Evolutionary conservation across 2,888 invertebrate genomes (phyloP).

Genomic region (Notodromas monacha): DNA sequence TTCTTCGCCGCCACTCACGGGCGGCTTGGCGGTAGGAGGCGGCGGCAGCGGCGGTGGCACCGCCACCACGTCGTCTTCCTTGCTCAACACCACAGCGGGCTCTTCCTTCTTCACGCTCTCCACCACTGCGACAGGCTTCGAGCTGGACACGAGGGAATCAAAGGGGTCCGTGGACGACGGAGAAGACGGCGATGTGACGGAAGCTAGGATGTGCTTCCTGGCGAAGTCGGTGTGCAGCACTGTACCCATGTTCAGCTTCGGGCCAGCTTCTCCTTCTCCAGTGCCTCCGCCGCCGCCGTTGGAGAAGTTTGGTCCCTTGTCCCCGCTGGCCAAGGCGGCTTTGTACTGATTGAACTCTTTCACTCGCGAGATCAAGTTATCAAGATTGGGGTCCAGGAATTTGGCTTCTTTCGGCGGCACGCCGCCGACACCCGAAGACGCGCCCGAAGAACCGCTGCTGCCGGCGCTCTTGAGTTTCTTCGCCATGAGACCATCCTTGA

Average conservation of each 20-base stretch:
- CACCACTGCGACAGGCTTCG: constrained; percentile 16
- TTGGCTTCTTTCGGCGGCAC: too few relatives aligned
- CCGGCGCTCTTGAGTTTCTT: too few relatives aligned
- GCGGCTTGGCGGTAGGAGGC: constrained; percentile 9
- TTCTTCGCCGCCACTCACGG: too few relatives aligned
- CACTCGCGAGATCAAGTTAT: constrained; percentile 7
- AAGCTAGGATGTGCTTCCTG: constrained; percentile 15
- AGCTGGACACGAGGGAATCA: constrained; percentile 5
- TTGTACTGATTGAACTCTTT: constrained; percentile 6
- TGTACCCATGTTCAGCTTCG: constrained; percentile 49
- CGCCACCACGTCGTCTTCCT: constrained; percentile 11
- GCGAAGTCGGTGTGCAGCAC: constrained; percentile 36
- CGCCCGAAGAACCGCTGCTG: too few relatives aligned
- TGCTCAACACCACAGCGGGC: constrained; percentile 11
- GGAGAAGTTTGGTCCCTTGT: too few relatives aligned
- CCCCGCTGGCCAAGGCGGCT: neutral
- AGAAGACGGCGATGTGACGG: neutral
- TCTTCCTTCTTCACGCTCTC: constrained; percentile 13
- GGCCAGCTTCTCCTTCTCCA: constrained; percentile 26
- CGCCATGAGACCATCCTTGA: too few relatives aligned
- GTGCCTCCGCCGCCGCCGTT: too few relatives aligned
- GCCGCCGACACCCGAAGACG: too few relatives aligned
- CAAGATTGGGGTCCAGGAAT: constrained; percentile 8
- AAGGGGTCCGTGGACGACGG: too few relatives aligned
- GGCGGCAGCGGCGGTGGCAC: constrained; percentile 6